Conservation (phyloP, 37 sponge, comb jelly and placozoan species). For the Aphrocallistes beatrix region DNA sequence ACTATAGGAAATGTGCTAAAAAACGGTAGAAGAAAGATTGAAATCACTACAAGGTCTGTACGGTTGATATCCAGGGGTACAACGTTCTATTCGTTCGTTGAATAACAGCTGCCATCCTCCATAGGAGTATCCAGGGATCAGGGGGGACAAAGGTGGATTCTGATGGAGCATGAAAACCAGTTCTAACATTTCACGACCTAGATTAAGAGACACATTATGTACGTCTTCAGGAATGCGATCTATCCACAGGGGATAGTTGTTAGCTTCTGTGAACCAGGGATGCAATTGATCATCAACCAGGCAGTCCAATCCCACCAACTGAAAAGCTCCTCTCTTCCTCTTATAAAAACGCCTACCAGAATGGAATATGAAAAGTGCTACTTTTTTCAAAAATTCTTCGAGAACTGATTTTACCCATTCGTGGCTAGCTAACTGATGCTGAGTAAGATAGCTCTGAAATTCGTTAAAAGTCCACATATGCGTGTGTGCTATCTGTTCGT, state of each 20-base stretch:
- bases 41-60: not conserved
- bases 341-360: conserved; percentile 36
- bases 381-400: conserved; percentile 57
- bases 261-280: conserved; percentile 69
- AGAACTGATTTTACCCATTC: conserved; percentile 37
- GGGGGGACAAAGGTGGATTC: not conserved
- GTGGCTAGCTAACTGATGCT: conserved; percentile 29
- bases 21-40: not conserved
- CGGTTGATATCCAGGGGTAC: not conserved
- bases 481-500: conserved; percentile 16
- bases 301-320: conserved; percentile 64
- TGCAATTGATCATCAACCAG: conserved; percentile 46
- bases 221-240: conserved; percentile 24
- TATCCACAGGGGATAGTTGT: conserved; percentile 83
- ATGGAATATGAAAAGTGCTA: conserved; percentile 38
- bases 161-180: conserved; percentile 14
- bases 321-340: conserved; percentile 36
- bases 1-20: not conserved
- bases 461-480: conserved; percentile 66
- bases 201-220: not conserved
- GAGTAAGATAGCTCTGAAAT: conserved; percentile 51
- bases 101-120: not conserved
- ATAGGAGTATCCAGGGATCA: not conserved
- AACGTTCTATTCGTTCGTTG: not conserved
- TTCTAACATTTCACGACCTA: not conserved